Base-by-base conservation (phyloP, 2,113 vertebrate species). In the Alouatta palliata region DNA sequence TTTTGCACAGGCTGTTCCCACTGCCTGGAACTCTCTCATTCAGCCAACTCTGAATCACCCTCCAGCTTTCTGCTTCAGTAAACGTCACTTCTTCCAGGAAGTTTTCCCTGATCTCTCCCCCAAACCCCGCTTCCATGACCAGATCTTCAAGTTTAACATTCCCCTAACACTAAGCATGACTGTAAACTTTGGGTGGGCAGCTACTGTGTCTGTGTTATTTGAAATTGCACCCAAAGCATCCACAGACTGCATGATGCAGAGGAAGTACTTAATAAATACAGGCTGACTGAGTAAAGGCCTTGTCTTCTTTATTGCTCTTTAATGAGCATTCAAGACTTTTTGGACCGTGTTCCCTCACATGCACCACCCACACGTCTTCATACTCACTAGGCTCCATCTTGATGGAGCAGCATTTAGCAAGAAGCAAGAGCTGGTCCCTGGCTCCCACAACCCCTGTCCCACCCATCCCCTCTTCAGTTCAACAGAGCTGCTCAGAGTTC, bases 381-480 rank as follows among this genome's bases (percentile, higher is more conserved):
- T 1, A 37, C 56, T 81, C 56, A 47, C 64, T 1, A 40, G 79
- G 2, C 6, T 71, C 43, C 21, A 7, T 23, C 14, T 6, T 5
- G 4, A 3, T 0, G n/a, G 47, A 47, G 3, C 2, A 4, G 32
- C 35, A 3, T 6, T n/a, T 35, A 27, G 17, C 3, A 13, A 80
- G 77, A 95, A 79, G 54, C 64, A n/a, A 76, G 49, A 49, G 73
- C 25, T 11, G 58, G 49, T 0, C 35, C 75, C 5, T 2, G 6
- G 13, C 35, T 45, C 5, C 7, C 56, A 35, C 40, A 37, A 21
- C 6, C 8, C 4, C 37, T 64, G 27, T 32, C 27, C 61, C 27
- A 8, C 43, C 40, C 37, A 37, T 23, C 11, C 8, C 2, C 25
- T 30, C 61, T 19, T 52, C 88, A 37, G 61, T 64, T 66, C 12